Evolutionary conservation across 2,888 invertebrate genomes (phyloP).

Genomic region (Harpagoxenus sublaevis): DNA sequence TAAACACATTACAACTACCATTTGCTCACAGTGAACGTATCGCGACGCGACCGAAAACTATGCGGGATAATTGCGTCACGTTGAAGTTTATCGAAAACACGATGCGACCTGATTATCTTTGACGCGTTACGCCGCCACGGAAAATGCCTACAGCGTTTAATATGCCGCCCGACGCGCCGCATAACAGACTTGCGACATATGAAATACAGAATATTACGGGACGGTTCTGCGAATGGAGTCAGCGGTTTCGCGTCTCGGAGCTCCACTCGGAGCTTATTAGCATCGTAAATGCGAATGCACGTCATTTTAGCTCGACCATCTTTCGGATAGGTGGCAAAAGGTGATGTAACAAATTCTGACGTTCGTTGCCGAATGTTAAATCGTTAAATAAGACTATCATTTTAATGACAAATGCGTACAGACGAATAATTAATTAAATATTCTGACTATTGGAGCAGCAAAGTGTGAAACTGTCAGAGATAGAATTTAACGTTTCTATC

Average conservation of each 20-base stretch:
- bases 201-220: slow-evolving; percentile 34
- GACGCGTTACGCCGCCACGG: slow-evolving; percentile 58
- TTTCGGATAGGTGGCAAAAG: background rate
- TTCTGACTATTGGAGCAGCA: background rate
- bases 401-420: background rate
- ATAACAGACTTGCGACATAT: slow-evolving; percentile 37
- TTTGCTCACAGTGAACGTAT: background rate
- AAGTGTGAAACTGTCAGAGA: background rate
- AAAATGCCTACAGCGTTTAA: slow-evolving; percentile 72
- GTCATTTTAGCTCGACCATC: background rate
- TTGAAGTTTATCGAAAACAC: slow-evolving; percentile 60
- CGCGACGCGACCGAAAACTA: slow-evolving; percentile 25
- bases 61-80: slow-evolving; percentile 42
- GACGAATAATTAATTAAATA: background rate
- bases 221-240: background rate
- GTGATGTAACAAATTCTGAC: background rate
- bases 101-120: slow-evolving; percentile 71
- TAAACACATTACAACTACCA: slow-evolving; percentile 35
- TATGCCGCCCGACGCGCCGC: slow-evolving; percentile 58
- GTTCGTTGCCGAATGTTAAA: background rate
- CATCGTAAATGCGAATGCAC: slow-evolving; percentile 7
- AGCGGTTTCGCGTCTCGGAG: slow-evolving; percentile 27
- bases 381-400: background rate
- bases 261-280: slow-evolving; percentile 10
- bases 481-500: background rate